These are phyloP conservation scores for Atherix ibis DNA, from an alignment of 2,888 invertebrate genomes.

Conservation along the genomic window DNA sequence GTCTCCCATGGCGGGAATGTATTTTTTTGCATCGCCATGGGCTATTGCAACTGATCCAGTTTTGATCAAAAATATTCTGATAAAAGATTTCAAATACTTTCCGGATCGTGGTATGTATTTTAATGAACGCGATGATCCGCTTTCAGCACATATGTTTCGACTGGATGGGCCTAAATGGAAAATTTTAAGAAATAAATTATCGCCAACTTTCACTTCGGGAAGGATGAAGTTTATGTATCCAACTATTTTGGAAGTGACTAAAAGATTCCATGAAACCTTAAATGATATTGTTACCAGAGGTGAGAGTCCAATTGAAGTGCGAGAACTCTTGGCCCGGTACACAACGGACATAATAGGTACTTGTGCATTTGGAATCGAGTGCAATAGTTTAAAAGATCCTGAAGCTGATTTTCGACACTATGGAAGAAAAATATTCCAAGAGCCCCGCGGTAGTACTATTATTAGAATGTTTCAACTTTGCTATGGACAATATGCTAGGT, in stretches of 20 bases:
- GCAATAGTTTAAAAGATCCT: conserved; percentile 30
- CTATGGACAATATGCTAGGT: not conserved
- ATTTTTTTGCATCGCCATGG: conserved; percentile 20
- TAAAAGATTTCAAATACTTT: conserved; percentile 23
- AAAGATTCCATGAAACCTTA: conserved; percentile 16
- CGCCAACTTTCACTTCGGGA: conserved; percentile 19
- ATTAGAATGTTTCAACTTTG: not conserved
- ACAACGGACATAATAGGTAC: conserved; percentile 37
- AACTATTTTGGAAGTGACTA: conserved; percentile 16
- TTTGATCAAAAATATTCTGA: conserved; percentile 21
- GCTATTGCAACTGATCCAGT: conserved; percentile 24
- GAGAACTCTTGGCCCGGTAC: conserved; percentile 31
- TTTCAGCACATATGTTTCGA: conserved; percentile 29
- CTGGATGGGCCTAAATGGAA: conserved; percentile 31
- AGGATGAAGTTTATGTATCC: conserved; percentile 20
- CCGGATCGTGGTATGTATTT: conserved; percentile 24
- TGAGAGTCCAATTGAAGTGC: conserved; percentile 24
- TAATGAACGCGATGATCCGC: conserved; percentile 24
- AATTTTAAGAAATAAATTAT: conserved; percentile 19
- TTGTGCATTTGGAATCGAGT: conserved; percentile 35
- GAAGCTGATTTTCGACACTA: conserved; percentile 24
- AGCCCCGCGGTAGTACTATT: not conserved
- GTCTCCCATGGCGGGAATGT: conserved; percentile 26
- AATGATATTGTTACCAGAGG: conserved; percentile 1
- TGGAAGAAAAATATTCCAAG: conserved; percentile 13